phyloP scores from a whole-genome alignment of 2,113 vertebrate genomes.

The Patagioenas fasciata region DNA sequence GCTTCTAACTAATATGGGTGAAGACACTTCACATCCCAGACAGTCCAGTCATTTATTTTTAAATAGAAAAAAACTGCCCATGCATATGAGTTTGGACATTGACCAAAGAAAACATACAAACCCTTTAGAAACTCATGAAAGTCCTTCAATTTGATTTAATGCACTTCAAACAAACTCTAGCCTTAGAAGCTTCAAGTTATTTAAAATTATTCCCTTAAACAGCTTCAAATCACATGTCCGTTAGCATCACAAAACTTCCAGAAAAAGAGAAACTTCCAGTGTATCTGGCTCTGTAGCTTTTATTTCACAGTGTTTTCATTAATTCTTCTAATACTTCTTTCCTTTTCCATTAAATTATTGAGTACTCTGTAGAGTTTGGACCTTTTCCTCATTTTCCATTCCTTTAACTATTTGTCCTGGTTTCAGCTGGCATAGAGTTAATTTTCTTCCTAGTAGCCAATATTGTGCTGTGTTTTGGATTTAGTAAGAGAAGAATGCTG shows the following conservation, averaged over 20 bases:
- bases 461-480: too few relatives aligned
- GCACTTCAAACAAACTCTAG: constrained; percentile 30
- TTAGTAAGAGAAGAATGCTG: too few relatives aligned
- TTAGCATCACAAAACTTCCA: neutral
- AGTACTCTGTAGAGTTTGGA: neutral
- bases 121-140: constrained; percentile 22
- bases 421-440: too few relatives aligned
- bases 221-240: neutral
- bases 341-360: neutral
- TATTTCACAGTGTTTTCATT: neutral
- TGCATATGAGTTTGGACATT: constrained; percentile 30
- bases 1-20: neutral
- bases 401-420: neutral
- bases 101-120: constrained; percentile 37
- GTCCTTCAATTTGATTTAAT: constrained; percentile 45
- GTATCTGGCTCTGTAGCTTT: neutral
- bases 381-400: neutral
- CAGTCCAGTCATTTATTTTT: neutral
- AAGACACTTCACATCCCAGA: neutral
- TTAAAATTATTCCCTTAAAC: neutral
- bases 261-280: constrained; percentile 1
- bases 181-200: constrained; percentile 1
- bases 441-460: too few relatives aligned
- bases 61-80: neutral
- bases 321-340: neutral